A percentile compares a stretch with the other conserved stretches of the same genome.
phyloP scores from a whole-genome alignment of 1,140 invertebrate genomes.

The Copidosoma floridanum region DNA sequence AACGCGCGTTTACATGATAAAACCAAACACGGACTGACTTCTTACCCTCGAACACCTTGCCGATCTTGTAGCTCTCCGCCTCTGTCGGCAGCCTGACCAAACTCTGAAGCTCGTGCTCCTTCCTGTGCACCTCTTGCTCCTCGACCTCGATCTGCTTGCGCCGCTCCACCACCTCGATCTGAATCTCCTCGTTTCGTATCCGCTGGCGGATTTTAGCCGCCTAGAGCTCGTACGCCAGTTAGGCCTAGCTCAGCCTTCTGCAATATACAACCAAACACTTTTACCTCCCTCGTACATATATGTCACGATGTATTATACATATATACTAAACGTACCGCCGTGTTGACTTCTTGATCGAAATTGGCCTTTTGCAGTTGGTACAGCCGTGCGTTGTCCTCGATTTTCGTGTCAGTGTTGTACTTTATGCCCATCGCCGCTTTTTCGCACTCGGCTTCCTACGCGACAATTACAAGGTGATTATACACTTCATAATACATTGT shows the following conservation, averaged over 20 bases:
- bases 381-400: slow-evolving; percentile 90
- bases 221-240: slow-evolving; percentile 93
- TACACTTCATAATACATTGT: too few species aligned
- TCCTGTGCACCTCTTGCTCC: slow-evolving; percentile 89
- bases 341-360: slow-evolving; percentile 96
- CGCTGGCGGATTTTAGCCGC: slow-evolving; percentile 92
- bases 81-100: slow-evolving; percentile 91
- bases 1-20: too few species aligned
- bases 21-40: slow-evolving; percentile 64
- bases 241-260: slow-evolving; percentile 96
- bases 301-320: not conserved
- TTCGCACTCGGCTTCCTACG: slow-evolving; percentile 93
- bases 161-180: slow-evolving; percentile 92
- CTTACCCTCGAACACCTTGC: slow-evolving; percentile 88
- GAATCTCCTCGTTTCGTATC: slow-evolving; percentile 95
- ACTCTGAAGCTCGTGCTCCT: slow-evolving; percentile 88
- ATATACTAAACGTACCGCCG: slow-evolving; percentile 68
- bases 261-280: too few species aligned
- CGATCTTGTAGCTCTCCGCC: slow-evolving; percentile 87
- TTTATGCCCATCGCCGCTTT: slow-evolving; percentile 96
- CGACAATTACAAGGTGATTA: not conserved
- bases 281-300: too few species aligned
- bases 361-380: slow-evolving; percentile 93
- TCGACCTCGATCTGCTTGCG: slow-evolving; percentile 94
- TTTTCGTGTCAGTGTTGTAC: slow-evolving; percentile 93